Evolutionary conservation across 2,113 vertebrate species (phyloP), one percentile per base, ranked within the genome.

Genomic region (Larimichthys polyactis): DNA sequence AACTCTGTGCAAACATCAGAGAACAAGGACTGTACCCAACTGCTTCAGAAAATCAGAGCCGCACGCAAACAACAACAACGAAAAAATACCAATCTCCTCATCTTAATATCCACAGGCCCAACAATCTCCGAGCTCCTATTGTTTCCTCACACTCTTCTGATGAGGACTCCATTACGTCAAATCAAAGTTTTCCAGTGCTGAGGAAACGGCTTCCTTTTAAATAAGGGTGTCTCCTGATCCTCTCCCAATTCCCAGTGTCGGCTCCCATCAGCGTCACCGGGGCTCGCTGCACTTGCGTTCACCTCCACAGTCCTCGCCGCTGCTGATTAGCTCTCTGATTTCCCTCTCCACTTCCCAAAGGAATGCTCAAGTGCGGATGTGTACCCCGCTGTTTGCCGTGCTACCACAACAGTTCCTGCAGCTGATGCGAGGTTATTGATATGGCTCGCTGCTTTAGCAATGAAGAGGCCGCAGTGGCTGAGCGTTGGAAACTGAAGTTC

Each of bases 231-330:
- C 90, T 91, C 87, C 78, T 82, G 88, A 89, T 92, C 85, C 87
- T 87, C 71, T 88, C 71, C 90, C 90, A 92, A 93, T 93, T 92
- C 85, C 11, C 59, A 0, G 44, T 79, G 92, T 91, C 92, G 71
- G 87, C 86, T 93, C 72, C 89, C 87, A 92, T 94, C 90, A 94
- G 87, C 82, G 5, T 93, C 93, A 94, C 69, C 0, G 15, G 15
- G 36, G 78, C 75, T 40, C 74, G 75, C 72, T 86, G 86, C 85
- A 46, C 87, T 86, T 36, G 66, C 70, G 9, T 83, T 92, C 90
- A 82, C 92, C 86, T 89, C 87, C 84, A 48, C 70, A 46, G 81
- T 88, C 73, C 83, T 27, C 16, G 78, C 78, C 58, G 79, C 89
- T 40, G 71, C 85, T 88, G 91, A 93, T 92, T 88, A 89, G 82